These are phyloP conservation scores for Myoxocephalus aenaeus DNA, from an alignment of 2,797 vertebrate species.

Conservation along the genomic window DNA sequence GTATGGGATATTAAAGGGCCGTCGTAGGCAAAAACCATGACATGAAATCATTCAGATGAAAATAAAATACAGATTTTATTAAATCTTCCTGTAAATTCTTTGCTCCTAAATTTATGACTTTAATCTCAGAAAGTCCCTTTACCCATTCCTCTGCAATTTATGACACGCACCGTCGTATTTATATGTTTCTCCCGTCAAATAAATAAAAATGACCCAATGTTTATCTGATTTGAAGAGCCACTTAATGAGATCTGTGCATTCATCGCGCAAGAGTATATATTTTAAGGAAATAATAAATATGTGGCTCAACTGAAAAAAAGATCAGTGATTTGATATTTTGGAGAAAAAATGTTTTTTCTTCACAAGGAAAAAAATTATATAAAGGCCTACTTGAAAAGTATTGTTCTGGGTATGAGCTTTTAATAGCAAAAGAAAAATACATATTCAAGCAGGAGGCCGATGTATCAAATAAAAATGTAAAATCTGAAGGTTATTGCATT, in stretches of 20 bases:
- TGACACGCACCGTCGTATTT: no score
- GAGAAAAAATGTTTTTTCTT: neutral
- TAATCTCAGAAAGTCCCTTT: neutral
- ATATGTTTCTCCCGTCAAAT: no score
- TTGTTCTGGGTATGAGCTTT: neutral
- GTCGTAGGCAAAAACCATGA: no score
- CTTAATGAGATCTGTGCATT: no score
- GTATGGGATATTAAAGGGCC: no score
- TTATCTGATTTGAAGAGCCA: no score
- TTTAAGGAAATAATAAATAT: neutral
- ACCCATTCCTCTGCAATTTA: neutral
- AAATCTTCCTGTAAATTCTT: neutral
- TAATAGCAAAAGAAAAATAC: neutral
- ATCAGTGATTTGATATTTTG: no score
- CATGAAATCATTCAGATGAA: neutral
- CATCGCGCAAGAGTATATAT: no score
- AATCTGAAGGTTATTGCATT: neutral
- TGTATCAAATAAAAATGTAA: no score
- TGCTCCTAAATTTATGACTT: neutral
- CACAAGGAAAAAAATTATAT: neutral
- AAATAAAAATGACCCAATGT: no score
- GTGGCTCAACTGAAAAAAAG: no score
- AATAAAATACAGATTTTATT: neutral
- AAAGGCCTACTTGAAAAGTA: no score
- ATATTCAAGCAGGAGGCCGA: neutral